Conservation (phyloP, 1,140 invertebrate genomes). For the Apis laboriosa region DNA sequence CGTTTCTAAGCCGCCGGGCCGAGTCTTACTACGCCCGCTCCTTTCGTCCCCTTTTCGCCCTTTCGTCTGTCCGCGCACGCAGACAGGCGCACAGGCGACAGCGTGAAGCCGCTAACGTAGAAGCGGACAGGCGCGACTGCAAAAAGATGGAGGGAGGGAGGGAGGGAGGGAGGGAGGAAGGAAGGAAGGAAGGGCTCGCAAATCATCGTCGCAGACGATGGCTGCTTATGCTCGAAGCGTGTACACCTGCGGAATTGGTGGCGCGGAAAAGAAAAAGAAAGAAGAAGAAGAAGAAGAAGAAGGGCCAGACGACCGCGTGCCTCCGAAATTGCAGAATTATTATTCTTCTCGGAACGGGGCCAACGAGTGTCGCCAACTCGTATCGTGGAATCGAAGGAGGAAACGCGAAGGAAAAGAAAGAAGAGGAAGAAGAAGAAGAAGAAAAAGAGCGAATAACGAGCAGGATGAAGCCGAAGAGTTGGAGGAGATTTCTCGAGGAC, state of each 20-base stretch:
- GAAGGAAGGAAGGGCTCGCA: conserved; percentile 2
- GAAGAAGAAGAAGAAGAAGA: background rate
- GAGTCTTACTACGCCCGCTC: background rate
- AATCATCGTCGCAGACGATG: conserved; percentile 24
- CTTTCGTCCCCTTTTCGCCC: conserved; percentile 19
- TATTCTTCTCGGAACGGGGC: conserved; percentile 67
- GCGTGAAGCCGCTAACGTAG: conserved; percentile 14
- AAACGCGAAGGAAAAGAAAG: background rate
- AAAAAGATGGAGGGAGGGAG: no score
- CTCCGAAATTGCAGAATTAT: conserved; percentile 68
- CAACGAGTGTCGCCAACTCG: conserved; percentile 58
- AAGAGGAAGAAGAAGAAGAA: background rate
- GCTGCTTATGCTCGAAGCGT: conserved; percentile 14
- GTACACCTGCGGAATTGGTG: conserved; percentile 69
- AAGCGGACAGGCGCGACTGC: conserved; percentile 2
- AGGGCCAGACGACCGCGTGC: conserved; percentile 30
- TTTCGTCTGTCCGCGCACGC: conserved; percentile 19
- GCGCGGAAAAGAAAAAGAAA: background rate
- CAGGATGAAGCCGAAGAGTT: background rate
- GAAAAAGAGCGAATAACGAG: background rate
- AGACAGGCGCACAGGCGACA: background rate
- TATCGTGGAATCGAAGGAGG: background rate
- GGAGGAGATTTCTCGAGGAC: conserved; percentile 1
- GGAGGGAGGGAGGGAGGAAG: no score
- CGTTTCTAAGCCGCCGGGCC: conserved; percentile 30